Conservation (phyloP, 1,140 invertebrate genomes). For the Planococcus citri region DNA sequence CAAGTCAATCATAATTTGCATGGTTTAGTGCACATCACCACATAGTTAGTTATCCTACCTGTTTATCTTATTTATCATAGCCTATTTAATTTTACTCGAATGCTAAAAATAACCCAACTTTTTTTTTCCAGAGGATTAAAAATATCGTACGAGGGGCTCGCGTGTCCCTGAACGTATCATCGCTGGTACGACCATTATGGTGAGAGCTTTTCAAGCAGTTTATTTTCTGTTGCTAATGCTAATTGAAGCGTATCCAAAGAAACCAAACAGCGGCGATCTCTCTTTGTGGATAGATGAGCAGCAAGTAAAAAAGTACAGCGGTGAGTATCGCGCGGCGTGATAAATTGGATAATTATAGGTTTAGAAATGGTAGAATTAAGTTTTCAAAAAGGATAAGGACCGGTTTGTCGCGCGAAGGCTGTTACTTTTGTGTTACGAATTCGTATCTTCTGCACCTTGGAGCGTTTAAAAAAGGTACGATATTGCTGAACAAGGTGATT, state of each 20-base stretch:
- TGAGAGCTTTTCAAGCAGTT: constrained; percentile 12
- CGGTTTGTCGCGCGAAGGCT: not conserved
- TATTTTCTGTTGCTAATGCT: constrained; percentile 6
- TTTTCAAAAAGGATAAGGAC: not conserved
- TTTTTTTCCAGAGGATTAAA: not conserved
- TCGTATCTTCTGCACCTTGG: not conserved
- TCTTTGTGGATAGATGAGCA: constrained; percentile 78
- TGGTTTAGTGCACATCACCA: no score
- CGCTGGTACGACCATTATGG: not conserved
- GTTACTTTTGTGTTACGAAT: not conserved
- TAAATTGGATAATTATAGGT: constrained; percentile 8
- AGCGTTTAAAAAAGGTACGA: not conserved
- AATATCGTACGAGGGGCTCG: not conserved
- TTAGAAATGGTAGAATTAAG: not conserved
- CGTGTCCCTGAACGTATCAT: constrained; percentile 2
- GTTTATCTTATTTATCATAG: no score
- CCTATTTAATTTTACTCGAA: no score
- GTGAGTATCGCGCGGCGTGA: constrained; percentile 40
- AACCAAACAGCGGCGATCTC: constrained; percentile 42
- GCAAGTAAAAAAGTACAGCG: constrained; percentile 78
- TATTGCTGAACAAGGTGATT: not conserved
- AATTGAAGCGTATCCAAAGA: not conserved
- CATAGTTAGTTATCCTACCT: no score
- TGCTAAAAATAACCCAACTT: no score
- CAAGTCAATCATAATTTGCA: no score